Evolutionary conservation across 2,797 vertebrate genomes (phyloP).

Genomic region (Macropodus opercularis): DNA sequence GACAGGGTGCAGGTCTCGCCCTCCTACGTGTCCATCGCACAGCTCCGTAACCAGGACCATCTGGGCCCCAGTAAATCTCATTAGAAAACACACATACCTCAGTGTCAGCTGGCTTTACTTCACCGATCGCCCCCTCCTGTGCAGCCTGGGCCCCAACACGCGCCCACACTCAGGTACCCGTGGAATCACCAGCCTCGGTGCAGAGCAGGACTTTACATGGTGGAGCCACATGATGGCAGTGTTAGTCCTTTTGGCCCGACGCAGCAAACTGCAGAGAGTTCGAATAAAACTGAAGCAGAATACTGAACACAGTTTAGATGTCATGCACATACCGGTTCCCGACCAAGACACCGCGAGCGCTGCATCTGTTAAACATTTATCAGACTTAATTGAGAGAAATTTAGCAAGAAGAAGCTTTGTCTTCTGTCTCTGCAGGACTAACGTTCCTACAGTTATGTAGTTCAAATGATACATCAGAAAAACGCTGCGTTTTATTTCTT

Average conservation of each 20-base stretch:
- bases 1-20: slow-evolving; percentile 72
- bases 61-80: slow-evolving; percentile 72
- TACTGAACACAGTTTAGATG: neutral
- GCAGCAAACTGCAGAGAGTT: slow-evolving; percentile 4
- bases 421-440: too few relatives aligned
- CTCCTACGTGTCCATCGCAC: slow-evolving; percentile 71
- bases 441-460: too few relatives aligned
- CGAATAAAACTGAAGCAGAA: slow-evolving; percentile 6
- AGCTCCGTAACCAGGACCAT: slow-evolving; percentile 74
- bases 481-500: too few relatives aligned
- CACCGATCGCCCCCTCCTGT: slow-evolving; percentile 34
- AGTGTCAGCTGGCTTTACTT: slow-evolving; percentile 59
- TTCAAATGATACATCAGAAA: too few relatives aligned
- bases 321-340: too few relatives aligned
- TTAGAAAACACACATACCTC: slow-evolving; percentile 68
- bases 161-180: slow-evolving; percentile 9
- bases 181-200: slow-evolving; percentile 14
- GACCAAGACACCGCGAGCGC: too few relatives aligned
- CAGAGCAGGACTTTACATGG: slow-evolving; percentile 23
- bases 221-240: slow-evolving; percentile 76
- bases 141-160: slow-evolving; percentile 21
- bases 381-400: too few relatives aligned
- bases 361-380: too few relatives aligned
- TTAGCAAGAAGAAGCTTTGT: too few relatives aligned
- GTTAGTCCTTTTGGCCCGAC: slow-evolving; percentile 55